phyloP scores from a whole-genome alignment of 2,113 vertebrate genomes.

The Paratilapia polleni region DNA sequence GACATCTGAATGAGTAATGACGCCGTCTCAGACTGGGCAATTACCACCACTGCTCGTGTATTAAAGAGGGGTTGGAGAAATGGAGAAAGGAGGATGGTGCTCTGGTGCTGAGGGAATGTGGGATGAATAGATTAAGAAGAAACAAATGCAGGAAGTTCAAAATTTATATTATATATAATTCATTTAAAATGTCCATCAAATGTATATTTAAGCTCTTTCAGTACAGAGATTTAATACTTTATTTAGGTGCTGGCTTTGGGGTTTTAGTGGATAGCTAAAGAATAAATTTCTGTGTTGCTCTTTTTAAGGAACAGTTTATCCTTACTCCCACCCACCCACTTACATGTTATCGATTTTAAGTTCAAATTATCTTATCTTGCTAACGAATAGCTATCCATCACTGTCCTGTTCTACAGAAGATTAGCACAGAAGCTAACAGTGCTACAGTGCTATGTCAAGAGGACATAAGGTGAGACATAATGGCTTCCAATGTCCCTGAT shows the following conservation, averaged over 20 bases:
- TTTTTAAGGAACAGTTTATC: slow-evolving; percentile 7
- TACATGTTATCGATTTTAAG: slow-evolving; percentile 23
- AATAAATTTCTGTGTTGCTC: neutral
- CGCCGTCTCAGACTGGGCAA: slow-evolving; percentile 77
- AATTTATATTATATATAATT: slow-evolving; percentile 46
- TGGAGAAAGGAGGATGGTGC: slow-evolving; percentile 57
- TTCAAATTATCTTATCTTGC: slow-evolving; percentile 32
- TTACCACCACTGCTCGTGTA: slow-evolving; percentile 80
- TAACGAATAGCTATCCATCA: slow-evolving; percentile 31
- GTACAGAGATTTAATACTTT: neutral
- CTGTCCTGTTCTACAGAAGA: neutral
- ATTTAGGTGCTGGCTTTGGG: neutral
- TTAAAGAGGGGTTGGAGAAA: slow-evolving; percentile 72
- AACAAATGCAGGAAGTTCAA: slow-evolving; percentile 59
- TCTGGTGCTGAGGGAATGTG: slow-evolving; percentile 56
- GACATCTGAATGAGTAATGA: slow-evolving; percentile 83
- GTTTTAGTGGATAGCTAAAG: neutral
- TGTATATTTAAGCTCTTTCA: neutral
- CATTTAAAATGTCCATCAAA: slow-evolving; percentile 9
- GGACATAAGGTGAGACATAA: neutral
- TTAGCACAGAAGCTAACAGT: slow-evolving; percentile 3
- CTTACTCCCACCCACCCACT: neutral
- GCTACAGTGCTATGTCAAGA: neutral
- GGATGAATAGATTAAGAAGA: slow-evolving; percentile 38
- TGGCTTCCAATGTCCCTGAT: no score